Conservation (phyloP, 2,113 vertebrate genomes). For the Coracopsis vasa region DNA sequence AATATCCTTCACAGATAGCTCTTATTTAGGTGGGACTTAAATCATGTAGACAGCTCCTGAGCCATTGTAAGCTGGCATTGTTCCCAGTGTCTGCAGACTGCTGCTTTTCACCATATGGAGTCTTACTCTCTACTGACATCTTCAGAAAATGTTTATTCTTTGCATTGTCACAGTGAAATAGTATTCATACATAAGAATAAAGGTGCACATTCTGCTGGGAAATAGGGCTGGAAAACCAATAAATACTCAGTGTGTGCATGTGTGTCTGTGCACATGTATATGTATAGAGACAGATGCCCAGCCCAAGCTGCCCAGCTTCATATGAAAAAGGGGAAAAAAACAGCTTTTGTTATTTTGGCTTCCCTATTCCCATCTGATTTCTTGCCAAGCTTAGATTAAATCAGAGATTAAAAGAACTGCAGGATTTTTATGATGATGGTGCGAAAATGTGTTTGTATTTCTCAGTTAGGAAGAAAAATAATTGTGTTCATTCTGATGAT, state of each 20-base stretch:
- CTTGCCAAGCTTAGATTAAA: neutral
- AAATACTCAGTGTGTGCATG: neutral
- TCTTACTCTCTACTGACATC: accelerated
- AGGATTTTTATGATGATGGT: neutral
- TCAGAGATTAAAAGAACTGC: neutral
- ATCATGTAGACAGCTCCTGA: neutral
- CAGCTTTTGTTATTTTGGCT: neutral
- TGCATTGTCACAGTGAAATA: neutral
- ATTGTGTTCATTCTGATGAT: neutral
- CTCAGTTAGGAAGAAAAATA: neutral
- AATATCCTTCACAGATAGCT: neutral
- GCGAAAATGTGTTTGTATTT: neutral
- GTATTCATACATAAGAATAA: neutral
- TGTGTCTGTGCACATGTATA: accelerated
- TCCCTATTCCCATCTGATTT: neutral
- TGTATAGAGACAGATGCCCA: neutral
- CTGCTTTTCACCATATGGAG: neutral
- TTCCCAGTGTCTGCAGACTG: neutral
- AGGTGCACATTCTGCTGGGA: neutral
- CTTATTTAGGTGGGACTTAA: neutral
- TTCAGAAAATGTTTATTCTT: neutral
- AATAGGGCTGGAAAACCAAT: neutral
- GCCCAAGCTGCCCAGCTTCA: neutral
- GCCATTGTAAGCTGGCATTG: too few species aligned
- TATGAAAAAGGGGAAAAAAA: accelerated